phyloP scores from a whole-genome alignment of 2,888 invertebrate species.

The Drosophila phalerata region DNA sequence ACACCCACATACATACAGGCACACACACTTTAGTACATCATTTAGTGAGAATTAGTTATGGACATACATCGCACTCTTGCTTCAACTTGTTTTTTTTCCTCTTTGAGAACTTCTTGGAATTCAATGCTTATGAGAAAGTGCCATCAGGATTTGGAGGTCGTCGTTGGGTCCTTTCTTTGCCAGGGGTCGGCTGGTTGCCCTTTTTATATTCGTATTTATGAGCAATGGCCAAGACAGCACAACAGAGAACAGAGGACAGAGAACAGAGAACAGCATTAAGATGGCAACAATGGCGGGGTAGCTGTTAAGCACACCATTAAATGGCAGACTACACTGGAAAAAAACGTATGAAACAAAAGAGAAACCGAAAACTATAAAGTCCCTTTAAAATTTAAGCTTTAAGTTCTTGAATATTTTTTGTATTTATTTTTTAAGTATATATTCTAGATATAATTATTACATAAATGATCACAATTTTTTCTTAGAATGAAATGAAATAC shows the following conservation, averaged over 20 bases:
- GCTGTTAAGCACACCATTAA: constrained; percentile 52
- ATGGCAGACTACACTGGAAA: constrained; percentile 37
- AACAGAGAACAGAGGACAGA: constrained; percentile 6
- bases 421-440: no score
- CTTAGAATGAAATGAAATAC: no score
- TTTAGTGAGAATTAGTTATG: constrained; percentile 80
- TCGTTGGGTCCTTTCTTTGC: constrained; percentile 1
- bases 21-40: constrained; percentile 75
- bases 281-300: constrained; percentile 28
- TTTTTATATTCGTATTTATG: constrained; percentile 77
- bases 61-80: constrained; percentile 58
- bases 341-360: no score
- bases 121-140: constrained; percentile 49
- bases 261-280: constrained; percentile 16
- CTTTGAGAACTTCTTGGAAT: constrained; percentile 30
- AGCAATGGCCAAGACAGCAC: constrained; percentile 40
- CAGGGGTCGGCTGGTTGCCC: constrained; percentile 35
- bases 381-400: no score
- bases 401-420: no score
- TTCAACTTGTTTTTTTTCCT: background rate
- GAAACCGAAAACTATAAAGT: no score
- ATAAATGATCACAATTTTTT: no score
- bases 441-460: no score
- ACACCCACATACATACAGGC: constrained; percentile 23
- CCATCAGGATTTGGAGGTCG: constrained; percentile 15